A percentile compares a stretch with the other conserved stretches of the same genome.
phyloP scores from a whole-genome alignment of 2,888 invertebrate species.

The Dicranocentrus wangi region DNA sequence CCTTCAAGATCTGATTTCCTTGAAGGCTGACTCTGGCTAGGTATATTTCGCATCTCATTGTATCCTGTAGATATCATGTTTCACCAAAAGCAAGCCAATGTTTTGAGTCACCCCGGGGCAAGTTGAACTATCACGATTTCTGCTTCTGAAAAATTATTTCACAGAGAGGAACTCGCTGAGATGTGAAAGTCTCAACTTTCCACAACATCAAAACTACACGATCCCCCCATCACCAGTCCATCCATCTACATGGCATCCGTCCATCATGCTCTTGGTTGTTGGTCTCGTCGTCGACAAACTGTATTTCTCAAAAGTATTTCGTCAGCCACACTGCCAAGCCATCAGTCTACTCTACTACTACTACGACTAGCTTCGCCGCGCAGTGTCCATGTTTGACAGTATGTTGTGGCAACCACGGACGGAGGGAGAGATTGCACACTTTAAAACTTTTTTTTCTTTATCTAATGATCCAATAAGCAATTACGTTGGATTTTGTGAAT shows the following conservation, averaged over 20 bases:
- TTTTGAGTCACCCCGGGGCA: slow-evolving; percentile 8
- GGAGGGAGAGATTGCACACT: background rate
- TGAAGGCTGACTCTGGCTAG: background rate
- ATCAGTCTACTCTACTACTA: too few relatives aligned
- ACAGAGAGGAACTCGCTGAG: background rate
- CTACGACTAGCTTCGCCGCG: too few relatives aligned
- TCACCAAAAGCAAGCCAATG: background rate
- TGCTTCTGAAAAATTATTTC: slow-evolving; percentile 28
- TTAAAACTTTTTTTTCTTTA: background rate
- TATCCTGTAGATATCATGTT: too few relatives aligned
- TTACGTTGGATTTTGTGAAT: slow-evolving; percentile 1
- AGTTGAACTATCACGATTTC: slow-evolving; percentile 21
- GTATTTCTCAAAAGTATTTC: background rate
- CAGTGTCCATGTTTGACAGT: slow-evolving; percentile 25
- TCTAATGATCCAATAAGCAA: slow-evolving; percentile 41
- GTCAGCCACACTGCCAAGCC: too few relatives aligned
- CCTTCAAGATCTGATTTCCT: slow-evolving; percentile 8
- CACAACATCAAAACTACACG: slow-evolving; percentile 5
- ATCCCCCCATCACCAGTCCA: slow-evolving; percentile 11
- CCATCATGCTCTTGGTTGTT: slow-evolving; percentile 23
- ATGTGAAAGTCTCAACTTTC: slow-evolving; percentile 10
- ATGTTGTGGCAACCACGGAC: background rate
- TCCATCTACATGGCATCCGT: slow-evolving; percentile 17
- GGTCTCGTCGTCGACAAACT: slow-evolving; percentile 6
- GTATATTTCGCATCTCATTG: background rate